phyloP scores from a whole-genome alignment of 2,797 vertebrate species.

The Rhinatrema bivittatum region DNA sequence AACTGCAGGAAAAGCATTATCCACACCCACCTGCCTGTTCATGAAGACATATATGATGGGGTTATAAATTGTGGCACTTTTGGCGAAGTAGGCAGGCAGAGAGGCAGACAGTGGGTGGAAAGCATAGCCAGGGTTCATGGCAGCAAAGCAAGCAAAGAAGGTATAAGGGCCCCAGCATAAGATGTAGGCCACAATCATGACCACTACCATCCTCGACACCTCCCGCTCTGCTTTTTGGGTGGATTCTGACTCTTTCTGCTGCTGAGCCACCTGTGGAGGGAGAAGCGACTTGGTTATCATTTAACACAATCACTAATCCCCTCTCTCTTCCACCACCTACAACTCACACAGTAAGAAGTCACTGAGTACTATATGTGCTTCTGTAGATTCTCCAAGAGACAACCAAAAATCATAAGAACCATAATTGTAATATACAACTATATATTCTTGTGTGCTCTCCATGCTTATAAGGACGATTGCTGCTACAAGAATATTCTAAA shows the following conservation, averaged over 20 bases:
- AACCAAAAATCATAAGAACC: too few species aligned
- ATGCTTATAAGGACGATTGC: too few species aligned
- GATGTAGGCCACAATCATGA: constrained; percentile 68
- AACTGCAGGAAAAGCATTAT: too few species aligned
- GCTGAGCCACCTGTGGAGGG: constrained; percentile 68
- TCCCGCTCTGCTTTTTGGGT: constrained; percentile 85
- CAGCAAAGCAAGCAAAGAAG: constrained; percentile 69
- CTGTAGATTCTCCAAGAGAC: too few species aligned
- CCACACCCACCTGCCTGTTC: constrained; percentile 70
- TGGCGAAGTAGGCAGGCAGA: constrained; percentile 79
- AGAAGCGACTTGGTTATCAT: not conserved
- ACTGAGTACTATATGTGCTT: too few species aligned
- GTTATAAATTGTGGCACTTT: constrained; percentile 87
- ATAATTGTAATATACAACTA: too few species aligned
- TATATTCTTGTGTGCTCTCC: too few species aligned
- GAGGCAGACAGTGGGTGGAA: constrained; percentile 78
- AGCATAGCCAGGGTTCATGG: constrained; percentile 73
- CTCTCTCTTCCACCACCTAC: too few species aligned
- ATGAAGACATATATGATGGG: constrained; percentile 84
- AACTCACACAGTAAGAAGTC: too few species aligned
- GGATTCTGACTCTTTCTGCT: constrained; percentile 81
- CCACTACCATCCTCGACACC: constrained; percentile 80
- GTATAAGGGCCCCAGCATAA: constrained; percentile 83
- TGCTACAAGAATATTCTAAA: too few species aligned
- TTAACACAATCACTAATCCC: too few species aligned